Percentiles rank a stretch among this genome's conserved stretches.
Conservation (phyloP, 2,797 vertebrate genomes). For the Agapornis canus region DNA sequence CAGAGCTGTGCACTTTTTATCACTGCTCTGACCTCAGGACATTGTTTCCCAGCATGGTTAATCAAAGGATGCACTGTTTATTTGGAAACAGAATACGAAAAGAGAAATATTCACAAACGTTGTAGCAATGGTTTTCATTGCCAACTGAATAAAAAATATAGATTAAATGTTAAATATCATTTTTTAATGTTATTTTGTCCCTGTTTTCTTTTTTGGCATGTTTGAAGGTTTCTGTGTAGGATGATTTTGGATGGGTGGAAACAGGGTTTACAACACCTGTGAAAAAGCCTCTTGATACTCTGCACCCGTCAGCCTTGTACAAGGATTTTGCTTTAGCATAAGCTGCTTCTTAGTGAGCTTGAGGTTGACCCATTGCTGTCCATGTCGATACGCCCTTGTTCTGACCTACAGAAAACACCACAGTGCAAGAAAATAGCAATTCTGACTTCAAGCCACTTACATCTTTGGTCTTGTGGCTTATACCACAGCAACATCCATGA, state of each 20-base stretch:
- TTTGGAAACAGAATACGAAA: not conserved
- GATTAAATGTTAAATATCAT: not conserved
- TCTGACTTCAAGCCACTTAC: not conserved
- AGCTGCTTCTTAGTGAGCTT: not conserved
- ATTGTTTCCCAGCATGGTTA: constrained; percentile 5
- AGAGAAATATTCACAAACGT: not conserved
- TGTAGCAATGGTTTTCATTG: not conserved
- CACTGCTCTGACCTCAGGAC: not conserved
- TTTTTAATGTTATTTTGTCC: not conserved
- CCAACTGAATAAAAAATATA: not conserved
- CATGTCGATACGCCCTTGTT: fast-evolving
- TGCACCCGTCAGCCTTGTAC: not conserved
- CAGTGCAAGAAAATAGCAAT: not conserved
- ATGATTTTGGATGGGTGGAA: not conserved
- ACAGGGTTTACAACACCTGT: not conserved
- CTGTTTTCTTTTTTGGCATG: not conserved
- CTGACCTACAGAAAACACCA: not conserved
- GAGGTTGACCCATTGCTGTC: not conserved
- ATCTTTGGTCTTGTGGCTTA: not conserved
- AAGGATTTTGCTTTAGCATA: not conserved
- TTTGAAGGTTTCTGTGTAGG: not conserved
- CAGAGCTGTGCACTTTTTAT: not conserved
- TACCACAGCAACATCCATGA: not conserved
- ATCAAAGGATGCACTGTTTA: not conserved
- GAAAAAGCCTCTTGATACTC: not conserved